Base-by-base conservation (phyloP, 1,140 invertebrate species). In the Paraescarpia echinospica region DNA sequence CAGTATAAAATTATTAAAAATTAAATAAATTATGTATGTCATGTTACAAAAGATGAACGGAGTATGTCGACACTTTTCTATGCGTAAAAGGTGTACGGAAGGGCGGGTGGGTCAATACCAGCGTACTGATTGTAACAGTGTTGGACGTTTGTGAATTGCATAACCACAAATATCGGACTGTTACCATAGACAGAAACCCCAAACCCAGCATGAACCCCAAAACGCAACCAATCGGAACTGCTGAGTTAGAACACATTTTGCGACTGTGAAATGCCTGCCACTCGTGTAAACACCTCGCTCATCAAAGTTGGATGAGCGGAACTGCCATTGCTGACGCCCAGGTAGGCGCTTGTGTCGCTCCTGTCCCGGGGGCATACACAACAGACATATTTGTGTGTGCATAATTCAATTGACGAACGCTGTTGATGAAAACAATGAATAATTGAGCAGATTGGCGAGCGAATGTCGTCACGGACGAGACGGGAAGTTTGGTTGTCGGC, bases 381-480 rank as follows among this genome's bases (percentile, higher is more conserved):
- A 77, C 22, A 18, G 59, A 77, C 59, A 77, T 77, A 77, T 77
- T 77, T 77, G 59, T 77, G 59, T 77, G 59, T 77, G 59, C 59
- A 77, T 77, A 77, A 77, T 77, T 77, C 59, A 77, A 77, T 77
- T 77, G 59, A 77, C 59, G 59, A 77, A 77, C 59, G 59, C 59
- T 77, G 59, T 77, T 77, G 59, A 77, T 77, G 59, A 77, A 77
- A 77, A 77, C 59, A 77, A 77, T 77, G 59, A 77, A 77, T 77
- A 77, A 77, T 77, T 77, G 27, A 77, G 59, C 59, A 1, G 59
- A 77, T 77, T 77, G 59, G 59, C 59, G 59, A 77, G 4, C 59
- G 59, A 77, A 77, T 77, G 59, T 77, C 59, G 59, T 77, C 59
- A 31, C 59, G 59, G 59, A 18, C 59, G 59, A 77, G 12, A 77